phyloP scores from a whole-genome alignment of 2,797 vertebrate species.

The Myotis planiceps region DNA sequence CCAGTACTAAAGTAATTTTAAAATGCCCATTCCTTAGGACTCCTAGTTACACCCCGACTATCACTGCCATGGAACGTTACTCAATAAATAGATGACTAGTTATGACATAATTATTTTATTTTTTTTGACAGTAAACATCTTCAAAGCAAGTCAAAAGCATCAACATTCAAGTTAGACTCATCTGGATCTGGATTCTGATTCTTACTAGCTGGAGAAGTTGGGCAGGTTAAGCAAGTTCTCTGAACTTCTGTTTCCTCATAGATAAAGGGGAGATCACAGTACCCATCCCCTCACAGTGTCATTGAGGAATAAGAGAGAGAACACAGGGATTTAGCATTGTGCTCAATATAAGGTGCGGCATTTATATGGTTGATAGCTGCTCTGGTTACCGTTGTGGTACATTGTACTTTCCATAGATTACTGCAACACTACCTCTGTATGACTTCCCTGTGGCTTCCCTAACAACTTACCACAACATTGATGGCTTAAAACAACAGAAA shows the following conservation, averaged over 20 bases:
- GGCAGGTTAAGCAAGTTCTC: neutral
- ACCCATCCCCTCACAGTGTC: neutral
- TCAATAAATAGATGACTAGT: neutral
- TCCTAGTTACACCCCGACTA: neutral
- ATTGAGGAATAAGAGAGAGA: neutral
- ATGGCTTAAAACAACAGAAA: neutral
- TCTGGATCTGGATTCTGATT: neutral
- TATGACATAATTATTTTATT: neutral
- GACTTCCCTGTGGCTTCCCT: neutral
- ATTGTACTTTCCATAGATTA: neutral
- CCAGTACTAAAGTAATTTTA: neutral
- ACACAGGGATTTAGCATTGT: neutral
- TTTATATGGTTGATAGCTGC: rapidly evolving
- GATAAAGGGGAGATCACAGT: neutral
- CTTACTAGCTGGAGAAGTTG: neutral
- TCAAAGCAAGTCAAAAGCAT: neutral
- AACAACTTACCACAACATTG: neutral
- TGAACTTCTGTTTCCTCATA: neutral
- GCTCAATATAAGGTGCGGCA: rapidly evolving
- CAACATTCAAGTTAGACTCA: neutral
- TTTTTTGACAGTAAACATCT: neutral
- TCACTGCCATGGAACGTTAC: neutral
- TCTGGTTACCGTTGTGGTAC: no score
- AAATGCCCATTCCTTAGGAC: neutral
- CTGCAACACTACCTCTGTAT: neutral